Conservation (phyloP, 2,113 vertebrate species). For the Pseudopipra pipra region DNA sequence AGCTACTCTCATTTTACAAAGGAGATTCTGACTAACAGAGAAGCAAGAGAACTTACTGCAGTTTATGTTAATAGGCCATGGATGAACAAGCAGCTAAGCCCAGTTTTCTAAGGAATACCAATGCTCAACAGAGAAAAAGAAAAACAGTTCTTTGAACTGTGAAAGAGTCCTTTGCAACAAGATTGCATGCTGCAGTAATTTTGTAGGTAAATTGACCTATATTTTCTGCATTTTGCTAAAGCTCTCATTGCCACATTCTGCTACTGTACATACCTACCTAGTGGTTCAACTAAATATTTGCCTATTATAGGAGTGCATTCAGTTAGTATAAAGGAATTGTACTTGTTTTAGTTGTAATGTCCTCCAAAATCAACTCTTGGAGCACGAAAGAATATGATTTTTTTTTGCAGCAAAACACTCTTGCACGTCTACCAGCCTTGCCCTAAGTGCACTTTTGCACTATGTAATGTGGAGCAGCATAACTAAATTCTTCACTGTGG, state of each 20-base stretch:
- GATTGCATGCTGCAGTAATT: background rate
- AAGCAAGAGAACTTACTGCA: background rate
- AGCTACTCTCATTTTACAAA: background rate
- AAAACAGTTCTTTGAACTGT: background rate
- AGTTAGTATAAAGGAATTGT: background rate
- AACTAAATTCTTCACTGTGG: background rate
- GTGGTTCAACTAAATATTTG: background rate
- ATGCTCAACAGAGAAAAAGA: background rate
- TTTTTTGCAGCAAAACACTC: background rate
- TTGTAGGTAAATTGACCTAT: background rate
- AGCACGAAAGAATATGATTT: background rate
- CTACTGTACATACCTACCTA: background rate
- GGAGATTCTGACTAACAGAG: background rate
- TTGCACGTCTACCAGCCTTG: background rate
- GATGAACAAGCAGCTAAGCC: background rate
- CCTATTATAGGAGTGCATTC: background rate
- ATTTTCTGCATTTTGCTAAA: background rate
- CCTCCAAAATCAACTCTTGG: background rate
- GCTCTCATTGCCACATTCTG: background rate
- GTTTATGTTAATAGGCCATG: background rate
- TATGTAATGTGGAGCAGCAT: background rate
- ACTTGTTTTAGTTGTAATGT: rapidly evolving
- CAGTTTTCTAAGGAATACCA: background rate
- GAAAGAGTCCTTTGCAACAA: background rate
- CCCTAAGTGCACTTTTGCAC: background rate